Evolutionary conservation across 2,888 invertebrate genomes (phyloP).

Genomic region (Callyntrura guangdongensis): DNA sequence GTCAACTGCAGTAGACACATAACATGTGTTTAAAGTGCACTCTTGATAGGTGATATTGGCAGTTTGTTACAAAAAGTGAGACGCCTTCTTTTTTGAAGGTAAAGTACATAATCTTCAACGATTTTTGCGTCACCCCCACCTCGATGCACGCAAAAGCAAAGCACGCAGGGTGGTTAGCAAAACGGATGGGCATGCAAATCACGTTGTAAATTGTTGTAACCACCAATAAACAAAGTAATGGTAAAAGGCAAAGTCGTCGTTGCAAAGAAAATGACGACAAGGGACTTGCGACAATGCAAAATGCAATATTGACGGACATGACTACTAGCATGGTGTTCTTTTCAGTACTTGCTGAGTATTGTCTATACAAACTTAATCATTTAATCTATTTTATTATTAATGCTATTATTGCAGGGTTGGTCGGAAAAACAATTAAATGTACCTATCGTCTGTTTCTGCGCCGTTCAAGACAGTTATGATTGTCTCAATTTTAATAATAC

Average conservation of each 20-base stretch:
- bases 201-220: constrained; percentile 51
- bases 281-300: constrained; percentile 22
- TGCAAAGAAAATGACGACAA: constrained; percentile 52
- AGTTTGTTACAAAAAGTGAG: neutral
- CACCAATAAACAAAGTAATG: constrained; percentile 37
- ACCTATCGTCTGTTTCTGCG: neutral
- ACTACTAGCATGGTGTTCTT: too few species aligned
- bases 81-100: constrained; percentile 68
- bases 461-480: constrained; percentile 13
- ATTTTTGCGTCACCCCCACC: constrained; percentile 53
- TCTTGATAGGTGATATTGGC: neutral
- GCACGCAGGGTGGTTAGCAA: constrained; percentile 25
- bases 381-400: too few species aligned
- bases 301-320: too few species aligned
- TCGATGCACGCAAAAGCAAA: constrained; percentile 12
- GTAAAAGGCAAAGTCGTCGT: constrained; percentile 9
- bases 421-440: neutral
- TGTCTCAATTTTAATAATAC: constrained; percentile 40
- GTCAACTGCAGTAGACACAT: neutral
- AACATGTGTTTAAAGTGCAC: neutral
- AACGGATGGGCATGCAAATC: constrained; percentile 68
- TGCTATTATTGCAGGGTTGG: too few species aligned
- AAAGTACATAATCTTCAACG: constrained; percentile 31
- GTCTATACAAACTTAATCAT: too few species aligned
- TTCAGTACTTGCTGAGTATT: too few species aligned